Base-by-base conservation (phyloP, 2,113 vertebrate species). In the Rousettus leschenaultii region DNA sequence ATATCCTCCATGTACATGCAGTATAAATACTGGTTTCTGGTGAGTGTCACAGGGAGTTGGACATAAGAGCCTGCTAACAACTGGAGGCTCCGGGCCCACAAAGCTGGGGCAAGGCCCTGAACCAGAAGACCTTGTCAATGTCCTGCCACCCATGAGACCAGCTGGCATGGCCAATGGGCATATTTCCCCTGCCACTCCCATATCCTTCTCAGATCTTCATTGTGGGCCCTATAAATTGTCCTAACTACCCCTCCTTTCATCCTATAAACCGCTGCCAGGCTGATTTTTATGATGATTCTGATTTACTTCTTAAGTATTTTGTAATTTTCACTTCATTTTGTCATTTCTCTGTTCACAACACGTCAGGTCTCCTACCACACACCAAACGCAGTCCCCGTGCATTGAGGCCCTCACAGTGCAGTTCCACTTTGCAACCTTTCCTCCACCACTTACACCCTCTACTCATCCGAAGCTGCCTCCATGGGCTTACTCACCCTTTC, bases 301-400 rank as follows among this genome's bases (percentile, higher is more conserved):
- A 83, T 45, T 70, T 88, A 19, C 19, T 83, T 66, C 65, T 95
- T 79, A 70, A 66, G 18, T 26, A 40, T 53, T 92, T 88, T 51
- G 3, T 48, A 63, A 78, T 89, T 71, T 92, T 89, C 4, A 48
- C 35, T 77, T 96, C 30, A 22, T 63, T 91, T 77, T 87, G 45
- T 95, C 30, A 89, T 79, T 78, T 92, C 43, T 88, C 63, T 66
- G 38, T 86, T 86, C 65, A 94, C n/a, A 90, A 73, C 19, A n/a
- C 8, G 35, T 89, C 57, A 40, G 73, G 24, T 65, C 30, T 84
- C 61, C 10, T 61, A 45, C 63, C 18, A 33, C 61, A 75, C 40
- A 71, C n/a, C 92, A 86, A 73, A 80, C 35, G 11, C 19, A 55
- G 9, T 38, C 57, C 33, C 15, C 0, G 40, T 86, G 82, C 16